A percentile compares a stretch with the other conserved stretches of the same genome.
These are phyloP conservation scores for Drosophila subquinaria DNA, from an alignment of 2,888 invertebrate genomes.

Conservation along the genomic window DNA sequence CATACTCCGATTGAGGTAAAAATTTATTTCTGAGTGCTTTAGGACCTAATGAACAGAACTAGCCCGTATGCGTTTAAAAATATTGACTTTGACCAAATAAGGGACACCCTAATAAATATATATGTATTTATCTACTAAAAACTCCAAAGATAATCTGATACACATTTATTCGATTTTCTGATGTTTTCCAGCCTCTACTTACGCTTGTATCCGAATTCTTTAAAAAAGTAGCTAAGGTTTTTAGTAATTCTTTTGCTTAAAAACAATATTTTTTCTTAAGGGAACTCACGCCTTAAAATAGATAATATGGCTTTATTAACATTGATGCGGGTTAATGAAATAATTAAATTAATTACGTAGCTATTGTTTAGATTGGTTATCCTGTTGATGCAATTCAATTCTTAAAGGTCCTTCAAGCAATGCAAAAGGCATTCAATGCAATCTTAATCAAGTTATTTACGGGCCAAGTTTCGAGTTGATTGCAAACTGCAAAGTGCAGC, in stretches of 20 bases:
- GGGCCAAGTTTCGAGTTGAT: slow-evolving; percentile 28
- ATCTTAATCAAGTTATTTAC: slow-evolving; percentile 50
- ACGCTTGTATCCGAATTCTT: neutral
- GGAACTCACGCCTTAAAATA: neutral
- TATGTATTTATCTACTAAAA: no score
- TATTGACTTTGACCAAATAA: no score
- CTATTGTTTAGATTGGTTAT: neutral
- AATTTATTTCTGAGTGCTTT: no score
- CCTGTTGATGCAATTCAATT: neutral
- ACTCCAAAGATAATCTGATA: neutral
- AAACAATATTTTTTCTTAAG: neutral
- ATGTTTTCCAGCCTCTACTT: neutral
- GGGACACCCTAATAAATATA: no score
- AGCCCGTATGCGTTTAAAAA: no score
- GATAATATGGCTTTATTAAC: neutral
- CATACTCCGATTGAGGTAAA: no score
- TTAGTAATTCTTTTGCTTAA: neutral
- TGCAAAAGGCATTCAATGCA: slow-evolving; percentile 18
- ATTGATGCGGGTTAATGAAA: neutral
- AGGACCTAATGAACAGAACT: no score
- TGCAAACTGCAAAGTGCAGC: slow-evolving; percentile 36
- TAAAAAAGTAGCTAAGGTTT: neutral
- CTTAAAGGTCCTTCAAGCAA: slow-evolving; percentile 7
- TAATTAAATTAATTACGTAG: slow-evolving; percentile 26
- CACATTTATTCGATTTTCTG: neutral